phyloP scores from a whole-genome alignment of 2,888 invertebrate species.

The Diarsia rubi region DNA sequence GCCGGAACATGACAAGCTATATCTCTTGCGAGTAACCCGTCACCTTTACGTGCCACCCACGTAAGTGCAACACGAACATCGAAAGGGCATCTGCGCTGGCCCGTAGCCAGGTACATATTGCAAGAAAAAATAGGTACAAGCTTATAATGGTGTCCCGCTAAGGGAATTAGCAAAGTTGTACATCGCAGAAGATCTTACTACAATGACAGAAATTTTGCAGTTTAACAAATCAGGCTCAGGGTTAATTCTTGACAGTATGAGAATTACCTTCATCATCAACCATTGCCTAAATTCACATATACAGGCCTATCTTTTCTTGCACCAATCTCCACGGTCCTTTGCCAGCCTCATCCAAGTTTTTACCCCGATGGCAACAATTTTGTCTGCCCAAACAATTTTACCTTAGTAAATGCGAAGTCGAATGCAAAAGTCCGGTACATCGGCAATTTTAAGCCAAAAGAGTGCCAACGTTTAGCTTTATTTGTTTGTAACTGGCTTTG shows the following conservation, averaged over 20 bases:
- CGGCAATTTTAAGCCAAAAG: not conserved
- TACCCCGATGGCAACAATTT: no score
- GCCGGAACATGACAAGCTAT: conserved; percentile 21
- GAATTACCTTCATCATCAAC: no score
- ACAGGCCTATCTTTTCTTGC: no score
- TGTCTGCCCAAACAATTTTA: no score
- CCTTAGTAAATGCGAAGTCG: no score
- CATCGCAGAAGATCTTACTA: not conserved
- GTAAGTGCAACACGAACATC: conserved; percentile 48
- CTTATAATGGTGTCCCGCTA: not conserved
- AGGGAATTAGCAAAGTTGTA: not conserved
- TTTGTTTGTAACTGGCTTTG: not conserved
- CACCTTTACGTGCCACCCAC: conserved; percentile 55
- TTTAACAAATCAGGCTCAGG: not conserved
- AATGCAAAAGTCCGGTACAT: no score
- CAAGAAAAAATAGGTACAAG: not conserved
- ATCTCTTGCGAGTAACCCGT: conserved; percentile 32
- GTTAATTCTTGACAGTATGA: not conserved
- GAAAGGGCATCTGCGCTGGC: conserved; percentile 66
- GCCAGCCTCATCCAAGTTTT: no score
- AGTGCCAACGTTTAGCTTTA: not conserved
- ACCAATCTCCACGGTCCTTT: no score
- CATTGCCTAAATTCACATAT: no score
- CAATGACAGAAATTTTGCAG: not conserved
- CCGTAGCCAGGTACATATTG: conserved; percentile 41